Conservation (phyloP, 2,888 invertebrate genomes). For the Luffia ferchaultella region DNA sequence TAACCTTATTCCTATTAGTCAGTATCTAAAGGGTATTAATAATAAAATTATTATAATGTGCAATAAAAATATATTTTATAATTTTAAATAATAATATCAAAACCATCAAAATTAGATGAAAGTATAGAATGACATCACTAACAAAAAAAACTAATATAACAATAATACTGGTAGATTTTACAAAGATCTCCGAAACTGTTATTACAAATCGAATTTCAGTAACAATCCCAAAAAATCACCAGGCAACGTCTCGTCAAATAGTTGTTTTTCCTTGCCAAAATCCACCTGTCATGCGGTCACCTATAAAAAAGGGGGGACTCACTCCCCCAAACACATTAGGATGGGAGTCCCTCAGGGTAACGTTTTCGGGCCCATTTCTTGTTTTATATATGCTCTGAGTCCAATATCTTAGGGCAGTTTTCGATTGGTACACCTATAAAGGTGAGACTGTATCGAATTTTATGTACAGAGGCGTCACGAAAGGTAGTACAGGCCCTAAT, state of each 20-base stretch:
- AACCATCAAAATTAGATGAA: no score
- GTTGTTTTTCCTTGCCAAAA: conserved; percentile 1
- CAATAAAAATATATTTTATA: no score
- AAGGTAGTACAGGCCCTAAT: neutral
- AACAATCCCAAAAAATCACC: conserved; percentile 30
- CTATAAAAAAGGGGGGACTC: conserved; percentile 4
- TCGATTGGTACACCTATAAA: neutral
- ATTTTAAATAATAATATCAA: no score
- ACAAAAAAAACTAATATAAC: no score
- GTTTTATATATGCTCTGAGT: neutral
- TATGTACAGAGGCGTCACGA: neutral
- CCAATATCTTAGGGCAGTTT: neutral
- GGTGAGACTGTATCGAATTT: neutral
- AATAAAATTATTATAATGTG: no score
- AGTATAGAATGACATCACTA: no score
- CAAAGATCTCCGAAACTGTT: neutral
- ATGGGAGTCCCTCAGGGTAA: conserved; percentile 21
- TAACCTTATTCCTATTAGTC: no score
- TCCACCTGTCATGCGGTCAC: conserved; percentile 3
- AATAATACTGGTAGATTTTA: neutral
- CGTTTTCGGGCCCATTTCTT: conserved; percentile 18
- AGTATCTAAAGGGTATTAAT: no score
- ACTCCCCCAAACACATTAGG: conserved; percentile 4
- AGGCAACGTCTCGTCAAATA: conserved; percentile 22
- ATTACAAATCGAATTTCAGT: conserved; percentile 2